Evolutionary conservation across 2,888 invertebrate species (phyloP).

Genomic region (Phorcus lineatus): DNA sequence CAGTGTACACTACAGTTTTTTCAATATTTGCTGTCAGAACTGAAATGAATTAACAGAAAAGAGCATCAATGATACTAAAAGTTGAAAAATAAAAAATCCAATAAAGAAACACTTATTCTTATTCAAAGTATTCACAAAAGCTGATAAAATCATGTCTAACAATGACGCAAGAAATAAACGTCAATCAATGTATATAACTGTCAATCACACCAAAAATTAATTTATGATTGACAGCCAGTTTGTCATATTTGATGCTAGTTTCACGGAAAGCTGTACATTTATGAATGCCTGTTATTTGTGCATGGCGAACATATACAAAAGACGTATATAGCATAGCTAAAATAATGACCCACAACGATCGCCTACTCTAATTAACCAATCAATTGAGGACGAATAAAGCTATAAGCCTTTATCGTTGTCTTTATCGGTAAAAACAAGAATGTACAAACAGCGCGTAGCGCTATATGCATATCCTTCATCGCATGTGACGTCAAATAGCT

Average conservation of each 20-base stretch:
- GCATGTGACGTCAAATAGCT: constrained; percentile 4
- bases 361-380: constrained; percentile 16
- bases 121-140: too few relatives aligned
- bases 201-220: constrained; percentile 7
- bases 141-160: too few relatives aligned
- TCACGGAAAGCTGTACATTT: not conserved
- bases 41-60: too few relatives aligned
- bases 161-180: not conserved
- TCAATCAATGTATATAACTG: constrained; percentile 13
- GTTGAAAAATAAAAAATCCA: too few relatives aligned
- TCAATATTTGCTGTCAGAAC: too few relatives aligned
- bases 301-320: not conserved
- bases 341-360: constrained; percentile 3
- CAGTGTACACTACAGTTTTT: too few relatives aligned
- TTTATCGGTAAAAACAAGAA: not conserved
- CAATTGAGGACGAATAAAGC: constrained; percentile 7
- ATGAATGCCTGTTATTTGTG: not conserved
- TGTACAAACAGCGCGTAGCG: not conserved
- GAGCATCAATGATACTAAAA: too few relatives aligned
- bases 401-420: constrained; percentile 7
- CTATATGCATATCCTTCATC: constrained; percentile 19
- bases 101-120: too few relatives aligned
- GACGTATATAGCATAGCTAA: not conserved
- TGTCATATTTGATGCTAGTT: constrained; percentile 3
- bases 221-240: not conserved